These are phyloP conservation scores for Eubucco bourcierii DNA, from an alignment of 2,113 vertebrate genomes.

Conservation along the genomic window DNA sequence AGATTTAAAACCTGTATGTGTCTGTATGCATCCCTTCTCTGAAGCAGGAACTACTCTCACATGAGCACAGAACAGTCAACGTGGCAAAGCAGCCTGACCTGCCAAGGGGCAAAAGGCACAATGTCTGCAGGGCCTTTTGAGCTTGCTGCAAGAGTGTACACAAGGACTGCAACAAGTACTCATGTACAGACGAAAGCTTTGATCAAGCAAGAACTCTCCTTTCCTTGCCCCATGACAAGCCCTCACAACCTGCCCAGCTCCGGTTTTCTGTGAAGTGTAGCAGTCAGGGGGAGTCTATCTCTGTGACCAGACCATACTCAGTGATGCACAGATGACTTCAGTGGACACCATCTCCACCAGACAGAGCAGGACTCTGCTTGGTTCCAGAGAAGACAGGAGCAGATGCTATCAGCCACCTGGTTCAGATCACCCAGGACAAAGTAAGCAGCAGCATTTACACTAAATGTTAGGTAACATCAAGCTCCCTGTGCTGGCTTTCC, in stretches of 20 bases:
- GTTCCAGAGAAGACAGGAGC: neutral
- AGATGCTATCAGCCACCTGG: neutral
- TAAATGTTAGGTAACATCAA: rapidly evolving
- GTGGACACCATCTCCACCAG: neutral
- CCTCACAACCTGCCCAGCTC: neutral
- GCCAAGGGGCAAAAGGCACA: neutral
- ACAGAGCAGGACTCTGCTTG: neutral
- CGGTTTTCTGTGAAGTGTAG: neutral
- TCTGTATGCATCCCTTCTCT: neutral
- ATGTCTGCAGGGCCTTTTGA: neutral
- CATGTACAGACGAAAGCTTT: neutral
- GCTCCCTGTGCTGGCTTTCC: neutral
- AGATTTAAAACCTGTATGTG: neutral
- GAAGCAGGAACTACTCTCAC: neutral
- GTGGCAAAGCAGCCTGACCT: rapidly evolving
- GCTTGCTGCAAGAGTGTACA: neutral
- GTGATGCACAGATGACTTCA: neutral
- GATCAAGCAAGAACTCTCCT: neutral
- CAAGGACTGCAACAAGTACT: neutral
- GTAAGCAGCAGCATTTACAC: neutral
- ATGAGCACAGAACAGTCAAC: neutral
- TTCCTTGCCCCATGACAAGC: too few relatives aligned
- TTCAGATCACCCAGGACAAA: neutral
- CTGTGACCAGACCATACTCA: neutral
- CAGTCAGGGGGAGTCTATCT: neutral